Evolutionary conservation across 2,888 invertebrate species (phyloP).

Genomic region (Taenaris catops): DNA sequence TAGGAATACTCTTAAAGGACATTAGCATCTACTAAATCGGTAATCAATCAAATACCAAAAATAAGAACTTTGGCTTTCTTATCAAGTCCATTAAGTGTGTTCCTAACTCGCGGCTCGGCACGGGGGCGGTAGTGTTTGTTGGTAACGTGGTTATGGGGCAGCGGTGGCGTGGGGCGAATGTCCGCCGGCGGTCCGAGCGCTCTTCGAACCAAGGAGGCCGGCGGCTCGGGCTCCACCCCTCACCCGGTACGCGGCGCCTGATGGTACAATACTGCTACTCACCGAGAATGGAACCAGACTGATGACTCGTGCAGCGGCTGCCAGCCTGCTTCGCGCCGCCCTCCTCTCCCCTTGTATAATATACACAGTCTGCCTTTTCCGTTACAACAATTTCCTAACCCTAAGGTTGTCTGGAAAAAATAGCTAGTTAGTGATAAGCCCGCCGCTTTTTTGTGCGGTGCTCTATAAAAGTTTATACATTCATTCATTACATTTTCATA

Average conservation of each 20-base stretch:
- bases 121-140: conserved; percentile 57
- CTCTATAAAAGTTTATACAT: too few relatives aligned
- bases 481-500: too few relatives aligned
- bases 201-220: conserved; percentile 70
- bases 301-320: conserved; percentile 75
- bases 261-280: conserved; percentile 82
- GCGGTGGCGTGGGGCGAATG: conserved; percentile 71
- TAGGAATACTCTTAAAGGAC: conserved; percentile 60
- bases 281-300: conserved; percentile 82
- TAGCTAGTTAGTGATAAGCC: too few relatives aligned
- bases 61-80: too few relatives aligned
- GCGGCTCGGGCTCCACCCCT: conserved; percentile 70
- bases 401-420: conserved; percentile 2
- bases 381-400: too few relatives aligned
- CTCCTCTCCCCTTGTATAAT: conserved; percentile 62
- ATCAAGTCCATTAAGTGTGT: conserved; percentile 63
- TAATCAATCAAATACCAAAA: too few relatives aligned
- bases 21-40: conserved; percentile 6
- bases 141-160: conserved; percentile 75
- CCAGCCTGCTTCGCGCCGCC: conserved; percentile 74
- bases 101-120: conserved; percentile 53
- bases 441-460: too few relatives aligned
- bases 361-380: too few relatives aligned
- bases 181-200: conserved; percentile 76
- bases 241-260: conserved; percentile 81